A percentile compares a stretch with the other conserved stretches of the same genome.
Conservation (phyloP, 2,888 invertebrate genomes). For the Colletes collaris region DNA sequence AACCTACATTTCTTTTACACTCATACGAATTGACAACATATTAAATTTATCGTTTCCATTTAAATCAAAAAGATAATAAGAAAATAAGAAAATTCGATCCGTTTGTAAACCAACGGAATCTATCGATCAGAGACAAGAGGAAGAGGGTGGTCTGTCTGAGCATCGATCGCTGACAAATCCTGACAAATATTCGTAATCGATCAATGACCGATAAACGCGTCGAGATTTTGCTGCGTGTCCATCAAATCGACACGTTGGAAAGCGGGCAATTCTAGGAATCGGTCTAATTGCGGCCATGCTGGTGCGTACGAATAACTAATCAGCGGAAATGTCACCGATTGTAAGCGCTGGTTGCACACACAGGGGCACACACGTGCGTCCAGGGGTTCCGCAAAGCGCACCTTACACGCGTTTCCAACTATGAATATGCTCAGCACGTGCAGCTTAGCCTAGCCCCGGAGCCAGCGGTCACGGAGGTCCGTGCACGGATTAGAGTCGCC, state of each 20-base stretch:
- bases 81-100: too few relatives aligned
- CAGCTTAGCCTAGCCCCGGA: constrained; percentile 19
- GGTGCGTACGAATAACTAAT: constrained; percentile 63
- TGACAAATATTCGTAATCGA: too few relatives aligned
- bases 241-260: constrained; percentile 24
- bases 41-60: too few relatives aligned
- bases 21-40: too few relatives aligned
- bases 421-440: constrained; percentile 41
- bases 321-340: constrained; percentile 63
- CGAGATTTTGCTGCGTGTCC: neutral
- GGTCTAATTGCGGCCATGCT: constrained; percentile 33
- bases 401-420: constrained; percentile 14
- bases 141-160: too few relatives aligned
- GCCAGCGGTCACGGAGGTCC: constrained; percentile 19
- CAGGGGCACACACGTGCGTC: neutral
- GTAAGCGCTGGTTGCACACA: constrained; percentile 34
- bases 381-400: constrained; percentile 2
- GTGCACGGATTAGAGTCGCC: constrained; percentile 38
- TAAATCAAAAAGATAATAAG: too few relatives aligned
- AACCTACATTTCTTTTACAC: too few relatives aligned
- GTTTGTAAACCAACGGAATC: too few relatives aligned
- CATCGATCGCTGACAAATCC: too few relatives aligned
- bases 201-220: too few relatives aligned
- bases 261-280: constrained; percentile 39
- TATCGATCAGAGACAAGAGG: too few relatives aligned